Evolutionary conservation across 53 echinoderm and acorn worm species (phyloP).

Genomic region (Hippasteria phrygiana): DNA sequence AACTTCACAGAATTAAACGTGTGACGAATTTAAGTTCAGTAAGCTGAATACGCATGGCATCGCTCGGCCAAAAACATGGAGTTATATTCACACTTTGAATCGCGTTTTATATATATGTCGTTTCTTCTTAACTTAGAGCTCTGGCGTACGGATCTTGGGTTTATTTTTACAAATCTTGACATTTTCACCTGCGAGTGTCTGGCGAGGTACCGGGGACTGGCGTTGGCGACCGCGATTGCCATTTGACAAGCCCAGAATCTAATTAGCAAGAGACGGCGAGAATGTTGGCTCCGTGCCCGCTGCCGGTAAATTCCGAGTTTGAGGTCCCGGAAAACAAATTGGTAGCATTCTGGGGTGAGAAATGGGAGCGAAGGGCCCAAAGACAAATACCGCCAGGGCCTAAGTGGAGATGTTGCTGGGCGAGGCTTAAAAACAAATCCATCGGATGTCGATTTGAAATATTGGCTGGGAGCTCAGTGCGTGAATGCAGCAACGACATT

Average conservation of each 20-base stretch:
- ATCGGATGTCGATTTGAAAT: neutral
- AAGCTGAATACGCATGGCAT: too few relatives aligned
- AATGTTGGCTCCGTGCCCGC: conserved; percentile 49
- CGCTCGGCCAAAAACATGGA: too few relatives aligned
- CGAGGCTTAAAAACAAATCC: conserved; percentile 6
- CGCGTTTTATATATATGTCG: neutral
- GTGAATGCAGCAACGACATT: neutral
- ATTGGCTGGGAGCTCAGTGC: neutral
- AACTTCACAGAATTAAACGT: too few relatives aligned
- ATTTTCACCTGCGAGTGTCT: conserved; percentile 30
- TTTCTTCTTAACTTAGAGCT: neutral
- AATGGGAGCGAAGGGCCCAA: conserved; percentile 11
- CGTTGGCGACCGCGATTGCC: conserved; percentile 30
- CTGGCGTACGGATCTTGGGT: neutral
- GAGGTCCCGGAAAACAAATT: conserved; percentile 30
- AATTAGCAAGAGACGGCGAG: conserved; percentile 32
- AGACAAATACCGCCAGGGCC: conserved; percentile 36
- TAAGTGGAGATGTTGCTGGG: neutral
- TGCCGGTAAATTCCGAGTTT: neutral
- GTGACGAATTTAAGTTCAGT: too few relatives aligned
- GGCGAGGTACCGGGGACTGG: neutral
- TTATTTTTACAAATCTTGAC: conserved; percentile 22
- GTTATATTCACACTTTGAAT: too few relatives aligned
- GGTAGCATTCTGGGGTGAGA: conserved; percentile 54
- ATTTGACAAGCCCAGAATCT: conserved; percentile 21